Evolutionary conservation across 2,113 vertebrate species (phyloP).

Genomic region (Petaurus breviceps): DNA sequence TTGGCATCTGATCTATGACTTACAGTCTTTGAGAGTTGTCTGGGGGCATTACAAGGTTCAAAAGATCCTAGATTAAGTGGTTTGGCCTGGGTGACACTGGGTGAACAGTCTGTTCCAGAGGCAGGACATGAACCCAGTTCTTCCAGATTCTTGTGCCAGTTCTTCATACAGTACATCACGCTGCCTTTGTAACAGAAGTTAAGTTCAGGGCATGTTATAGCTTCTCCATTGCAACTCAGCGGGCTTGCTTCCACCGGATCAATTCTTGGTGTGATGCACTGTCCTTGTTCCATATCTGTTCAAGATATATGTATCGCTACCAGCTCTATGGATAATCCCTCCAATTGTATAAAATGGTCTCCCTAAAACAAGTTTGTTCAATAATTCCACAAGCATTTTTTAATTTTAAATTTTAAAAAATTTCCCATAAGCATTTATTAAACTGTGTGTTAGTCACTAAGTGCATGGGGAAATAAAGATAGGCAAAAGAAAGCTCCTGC

Average conservation of each 20-base stretch:
- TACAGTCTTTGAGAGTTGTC: neutral
- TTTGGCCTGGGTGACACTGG: neutral
- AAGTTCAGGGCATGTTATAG: neutral
- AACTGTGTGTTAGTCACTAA: neutral
- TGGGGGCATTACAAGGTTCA: neutral
- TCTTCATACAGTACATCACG: neutral
- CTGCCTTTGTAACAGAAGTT: neutral
- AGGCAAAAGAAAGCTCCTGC: neutral
- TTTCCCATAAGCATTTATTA: neutral
- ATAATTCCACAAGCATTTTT: neutral
- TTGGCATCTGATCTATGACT: neutral
- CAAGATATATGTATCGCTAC: neutral
- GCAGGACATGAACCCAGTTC: neutral
- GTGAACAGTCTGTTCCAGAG: neutral
- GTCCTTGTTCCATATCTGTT: neutral
- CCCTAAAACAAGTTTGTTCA: neutral
- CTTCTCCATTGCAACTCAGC: neutral
- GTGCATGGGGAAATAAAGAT: neutral
- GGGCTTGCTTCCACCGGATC: neutral
- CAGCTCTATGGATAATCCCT: neutral
- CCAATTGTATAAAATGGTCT: neutral
- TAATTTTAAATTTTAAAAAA: too few relatives aligned
- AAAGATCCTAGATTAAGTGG: neutral
- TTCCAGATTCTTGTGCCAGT: neutral
- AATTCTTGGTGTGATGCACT: neutral